Conservation (phyloP, 2,113 vertebrate genomes). For the Hippocampus zosterae region DNA sequence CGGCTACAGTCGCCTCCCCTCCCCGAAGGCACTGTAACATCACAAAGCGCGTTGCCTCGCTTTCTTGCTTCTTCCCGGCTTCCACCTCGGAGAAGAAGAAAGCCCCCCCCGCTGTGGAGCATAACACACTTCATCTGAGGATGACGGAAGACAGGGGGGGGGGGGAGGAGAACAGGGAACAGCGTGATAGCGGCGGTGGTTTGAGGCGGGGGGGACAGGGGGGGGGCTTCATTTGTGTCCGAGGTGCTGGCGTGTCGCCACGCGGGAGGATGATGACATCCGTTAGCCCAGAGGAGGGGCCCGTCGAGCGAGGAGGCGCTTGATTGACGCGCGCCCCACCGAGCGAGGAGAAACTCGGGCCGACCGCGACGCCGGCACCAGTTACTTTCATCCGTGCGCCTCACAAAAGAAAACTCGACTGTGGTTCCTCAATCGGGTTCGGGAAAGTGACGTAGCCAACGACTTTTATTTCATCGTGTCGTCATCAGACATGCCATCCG, state of each 20-base stretch:
- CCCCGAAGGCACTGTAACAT: slow-evolving; percentile 70
- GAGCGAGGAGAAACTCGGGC: slow-evolving; percentile 55
- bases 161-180: slow-evolving; percentile 36
- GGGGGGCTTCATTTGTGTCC: slow-evolving; percentile 64
- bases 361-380: slow-evolving; percentile 43
- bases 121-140: slow-evolving; percentile 65
- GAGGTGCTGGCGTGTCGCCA: slow-evolving; percentile 50
- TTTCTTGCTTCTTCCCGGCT: slow-evolving; percentile 57
- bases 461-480: no score
- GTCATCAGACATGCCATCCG: no score
- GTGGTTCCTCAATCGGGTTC: not conserved
- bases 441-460: no score
- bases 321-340: slow-evolving; percentile 54
- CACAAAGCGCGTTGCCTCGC: slow-evolving; percentile 52
- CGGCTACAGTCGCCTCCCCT: slow-evolving; percentile 69
- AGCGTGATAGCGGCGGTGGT: slow-evolving; percentile 13
- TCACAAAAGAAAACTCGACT: slow-evolving; percentile 36
- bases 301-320: slow-evolving; percentile 44
- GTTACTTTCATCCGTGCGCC: slow-evolving; percentile 44
- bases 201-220: no score
- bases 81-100: slow-evolving; percentile 70
- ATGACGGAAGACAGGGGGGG: slow-evolving; percentile 61
- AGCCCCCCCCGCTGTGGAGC: slow-evolving; percentile 67
- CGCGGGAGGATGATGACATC: slow-evolving; percentile 58
- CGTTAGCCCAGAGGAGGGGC: slow-evolving; percentile 48